Base-by-base conservation (phyloP, 2,888 invertebrate species). In the Patella pellucida region DNA sequence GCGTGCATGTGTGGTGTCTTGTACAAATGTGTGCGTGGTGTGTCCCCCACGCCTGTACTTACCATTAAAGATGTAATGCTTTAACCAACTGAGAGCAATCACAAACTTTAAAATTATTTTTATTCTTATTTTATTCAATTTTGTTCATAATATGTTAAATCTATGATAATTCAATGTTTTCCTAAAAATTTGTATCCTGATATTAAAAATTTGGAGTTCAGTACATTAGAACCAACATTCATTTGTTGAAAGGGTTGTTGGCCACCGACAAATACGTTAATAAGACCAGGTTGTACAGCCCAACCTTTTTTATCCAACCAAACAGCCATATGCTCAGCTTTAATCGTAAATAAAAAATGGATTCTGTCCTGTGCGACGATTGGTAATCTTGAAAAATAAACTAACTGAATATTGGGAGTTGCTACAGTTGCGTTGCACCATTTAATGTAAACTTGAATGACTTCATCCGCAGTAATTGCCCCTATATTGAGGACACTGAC, bases 391-490 rank as follows among this genome's bases (percentile, higher is more conserved):
- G 79, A 78, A 74, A 86, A 85, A 31, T 79, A 81, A 11, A 84
- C 85, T 14, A 88, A 81, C 78, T 88, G 88, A 51, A 84, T 79
- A 50, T 69, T 76, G 0, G 87, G 87, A 56, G 83, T 85, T 2
- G 79, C 69, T 1, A 85, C 84, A 12, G 81, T 81, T 1, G 82
- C 73, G 75, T 84, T 83, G 23, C 77, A 69, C 88, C 88, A 88
- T 3, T 83, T 82, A 41, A 88, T 83, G 73, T 88, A 88, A 11
- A 88, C 83, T 79, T 88, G 85, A 51, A 79, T 78, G n/a, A 88
- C 88, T 85, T 88, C 88, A 75, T 83, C 82, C 12, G 86, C 85
- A 69, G 81, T 79, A 74, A 79, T 75, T 12, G 80, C 74, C 41
- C 88, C 88, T 9, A 62, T 74, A 76, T 88, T 88, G 16, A 71